Conservation (phyloP, 2,797 vertebrate species). For the Acipenser transmontanus region DNA sequence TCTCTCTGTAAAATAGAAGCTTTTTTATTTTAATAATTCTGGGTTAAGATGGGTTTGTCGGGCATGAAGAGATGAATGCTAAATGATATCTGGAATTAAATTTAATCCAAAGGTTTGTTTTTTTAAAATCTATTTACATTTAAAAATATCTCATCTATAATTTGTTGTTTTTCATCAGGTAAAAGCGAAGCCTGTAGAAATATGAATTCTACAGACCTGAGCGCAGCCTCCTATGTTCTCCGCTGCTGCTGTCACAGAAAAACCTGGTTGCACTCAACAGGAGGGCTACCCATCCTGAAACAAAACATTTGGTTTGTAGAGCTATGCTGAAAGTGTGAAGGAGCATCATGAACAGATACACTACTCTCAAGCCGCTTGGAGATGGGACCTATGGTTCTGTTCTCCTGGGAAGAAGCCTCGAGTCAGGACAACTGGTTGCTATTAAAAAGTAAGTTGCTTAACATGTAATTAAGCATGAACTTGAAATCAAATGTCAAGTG, state of each 20-base stretch:
- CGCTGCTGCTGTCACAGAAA: constrained; percentile 74
- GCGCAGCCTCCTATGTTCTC: constrained; percentile 29
- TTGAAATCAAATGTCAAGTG: too few species aligned
- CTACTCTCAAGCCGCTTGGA: constrained; percentile 84
- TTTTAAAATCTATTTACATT: too few species aligned
- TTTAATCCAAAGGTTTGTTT: too few species aligned
- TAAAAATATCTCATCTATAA: too few species aligned
- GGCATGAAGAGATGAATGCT: too few species aligned
- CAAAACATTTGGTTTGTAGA: constrained; percentile 23
- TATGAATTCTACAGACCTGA: constrained; percentile 44
- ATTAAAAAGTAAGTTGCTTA: constrained; percentile 82
- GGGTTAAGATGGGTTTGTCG: too few species aligned
- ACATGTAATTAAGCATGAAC: too few species aligned
- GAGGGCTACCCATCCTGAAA: constrained; percentile 24
- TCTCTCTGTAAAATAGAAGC: too few species aligned
- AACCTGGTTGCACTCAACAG: constrained; percentile 70
- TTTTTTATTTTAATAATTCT: too few species aligned
- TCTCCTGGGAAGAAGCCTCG: constrained; percentile 83
- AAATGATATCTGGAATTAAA: too few species aligned
- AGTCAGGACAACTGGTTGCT: constrained; percentile 88
- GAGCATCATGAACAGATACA: constrained; percentile 86
- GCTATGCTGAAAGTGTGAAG: constrained; percentile 31
- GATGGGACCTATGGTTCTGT: constrained; percentile 94
- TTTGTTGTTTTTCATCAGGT: constrained; percentile 22
- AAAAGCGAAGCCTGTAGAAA: constrained; percentile 40